These are phyloP conservation scores for Villa cingulata DNA, from an alignment of 2,888 invertebrate genomes.

Conservation along the genomic window DNA sequence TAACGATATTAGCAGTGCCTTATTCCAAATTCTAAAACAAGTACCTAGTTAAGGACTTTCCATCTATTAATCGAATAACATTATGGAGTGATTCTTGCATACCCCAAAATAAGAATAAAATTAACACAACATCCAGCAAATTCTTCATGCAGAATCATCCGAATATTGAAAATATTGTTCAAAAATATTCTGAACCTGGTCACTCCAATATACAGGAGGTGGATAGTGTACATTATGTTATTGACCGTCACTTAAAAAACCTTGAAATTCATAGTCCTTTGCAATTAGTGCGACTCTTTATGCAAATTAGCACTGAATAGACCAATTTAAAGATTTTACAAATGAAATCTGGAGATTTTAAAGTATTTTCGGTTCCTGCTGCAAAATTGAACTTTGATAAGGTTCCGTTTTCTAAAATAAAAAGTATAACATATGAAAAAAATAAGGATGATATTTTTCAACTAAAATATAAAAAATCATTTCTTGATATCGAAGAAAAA, in stretches of 20 bases:
- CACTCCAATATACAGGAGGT: neutral
- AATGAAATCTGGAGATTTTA: neutral
- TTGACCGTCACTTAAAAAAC: neutral
- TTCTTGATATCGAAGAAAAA: neutral
- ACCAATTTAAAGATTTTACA: neutral
- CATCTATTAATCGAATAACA: neutral
- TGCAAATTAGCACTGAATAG: neutral
- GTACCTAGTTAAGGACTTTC: neutral
- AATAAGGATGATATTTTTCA: neutral
- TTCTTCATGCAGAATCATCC: neutral
- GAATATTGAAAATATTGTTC: neutral
- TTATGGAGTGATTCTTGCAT: neutral
- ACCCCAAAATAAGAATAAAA: slow-evolving; percentile 1
- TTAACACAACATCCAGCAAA: slow-evolving; percentile 1
- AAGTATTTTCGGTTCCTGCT: neutral
- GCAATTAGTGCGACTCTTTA: neutral
- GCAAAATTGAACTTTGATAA: neutral
- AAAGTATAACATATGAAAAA: neutral
- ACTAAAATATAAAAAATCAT: neutral
- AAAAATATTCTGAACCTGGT: neutral
- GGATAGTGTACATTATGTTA: neutral
- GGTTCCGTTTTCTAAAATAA: neutral
- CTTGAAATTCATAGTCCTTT: neutral
- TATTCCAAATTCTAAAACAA: neutral
- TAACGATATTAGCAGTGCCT: neutral